Conservation (phyloP, 2,113 vertebrate genomes). For the Struthio camelus region DNA sequence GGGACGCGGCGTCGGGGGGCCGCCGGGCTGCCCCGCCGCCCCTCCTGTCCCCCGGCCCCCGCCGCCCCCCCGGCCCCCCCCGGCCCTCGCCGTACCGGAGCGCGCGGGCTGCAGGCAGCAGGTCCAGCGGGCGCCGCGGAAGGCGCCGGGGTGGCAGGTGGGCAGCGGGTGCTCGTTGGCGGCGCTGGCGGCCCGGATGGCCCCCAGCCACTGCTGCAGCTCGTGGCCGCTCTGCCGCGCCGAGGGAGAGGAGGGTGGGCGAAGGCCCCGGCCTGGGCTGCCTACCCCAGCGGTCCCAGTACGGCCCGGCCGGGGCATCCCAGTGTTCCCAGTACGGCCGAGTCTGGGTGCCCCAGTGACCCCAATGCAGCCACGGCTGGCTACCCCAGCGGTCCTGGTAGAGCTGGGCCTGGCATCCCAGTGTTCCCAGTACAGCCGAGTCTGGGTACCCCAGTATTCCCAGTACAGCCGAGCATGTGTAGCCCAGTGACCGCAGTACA, state of each 20-base stretch:
- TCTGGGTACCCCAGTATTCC: no score
- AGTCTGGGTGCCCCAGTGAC: not conserved
- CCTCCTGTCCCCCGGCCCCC: no score
- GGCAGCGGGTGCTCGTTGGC: slow-evolving; percentile 83
- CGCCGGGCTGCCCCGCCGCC: no score
- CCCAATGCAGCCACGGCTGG: not conserved
- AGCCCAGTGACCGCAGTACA: no score
- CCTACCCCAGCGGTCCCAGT: not conserved
- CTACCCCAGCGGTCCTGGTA: not conserved
- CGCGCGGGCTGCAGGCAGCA: slow-evolving; percentile 85
- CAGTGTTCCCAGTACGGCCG: not conserved
- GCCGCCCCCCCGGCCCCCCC: rapidly evolving
- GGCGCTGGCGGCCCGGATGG: slow-evolving; percentile 85
- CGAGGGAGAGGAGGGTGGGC: not conserved
- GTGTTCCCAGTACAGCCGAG: not conserved
- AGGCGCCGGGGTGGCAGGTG: slow-evolving; percentile 84
- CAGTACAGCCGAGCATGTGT: no score
- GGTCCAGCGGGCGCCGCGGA: slow-evolving; percentile 86
- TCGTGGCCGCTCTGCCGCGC: slow-evolving; percentile 88
- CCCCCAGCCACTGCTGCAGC: slow-evolving; percentile 92
- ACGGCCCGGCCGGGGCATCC: not conserved
- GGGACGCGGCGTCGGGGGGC: not conserved
- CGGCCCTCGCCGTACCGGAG: slow-evolving; percentile 69
- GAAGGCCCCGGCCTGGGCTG: no score
- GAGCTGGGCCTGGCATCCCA: not conserved